These are phyloP conservation scores for Gymnosoma rotundatum DNA, from an alignment of 2,888 invertebrate species.

Conservation along the genomic window DNA sequence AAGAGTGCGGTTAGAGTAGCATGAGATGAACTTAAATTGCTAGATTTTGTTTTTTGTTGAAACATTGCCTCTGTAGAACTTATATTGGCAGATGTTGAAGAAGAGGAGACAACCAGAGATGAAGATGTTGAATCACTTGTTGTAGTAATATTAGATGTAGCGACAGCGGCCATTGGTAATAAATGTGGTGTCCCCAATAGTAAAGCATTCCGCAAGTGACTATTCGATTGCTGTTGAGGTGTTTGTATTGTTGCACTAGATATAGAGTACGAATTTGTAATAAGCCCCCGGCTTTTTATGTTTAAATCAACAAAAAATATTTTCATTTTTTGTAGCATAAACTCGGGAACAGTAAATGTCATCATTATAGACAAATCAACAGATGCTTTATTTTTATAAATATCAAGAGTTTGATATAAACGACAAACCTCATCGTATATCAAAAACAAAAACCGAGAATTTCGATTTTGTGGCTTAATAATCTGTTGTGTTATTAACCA, in stretches of 20 bases:
- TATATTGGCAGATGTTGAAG: constrained; percentile 47
- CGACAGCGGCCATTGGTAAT: constrained; percentile 14
- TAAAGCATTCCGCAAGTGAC: constrained; percentile 80
- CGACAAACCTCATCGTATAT: constrained; percentile 85
- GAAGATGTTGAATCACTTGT: constrained; percentile 64
- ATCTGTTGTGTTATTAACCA: constrained; percentile 85
- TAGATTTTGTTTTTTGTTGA: constrained; percentile 71
- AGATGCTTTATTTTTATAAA: constrained; percentile 82
- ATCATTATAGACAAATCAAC: constrained; percentile 80
- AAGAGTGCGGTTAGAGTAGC: constrained; percentile 81
- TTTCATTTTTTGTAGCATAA: constrained; percentile 86
- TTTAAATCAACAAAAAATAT: constrained; percentile 81
- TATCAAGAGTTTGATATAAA: constrained; percentile 83
- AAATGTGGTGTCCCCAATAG: constrained; percentile 76
- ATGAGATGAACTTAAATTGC: constrained; percentile 81
- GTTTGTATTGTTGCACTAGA: constrained; percentile 59
- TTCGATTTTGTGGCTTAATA: constrained; percentile 85
- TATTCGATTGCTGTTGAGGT: constrained; percentile 72
- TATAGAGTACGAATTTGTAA: constrained; percentile 80
- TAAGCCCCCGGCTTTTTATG: constrained; percentile 81
- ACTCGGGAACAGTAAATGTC: constrained; percentile 84
- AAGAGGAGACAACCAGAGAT: constrained; percentile 35
- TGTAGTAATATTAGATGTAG: constrained; percentile 31
- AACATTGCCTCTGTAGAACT: constrained; percentile 56
- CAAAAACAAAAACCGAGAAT: constrained; percentile 85